Evolutionary conservation across 2,888 invertebrate species (phyloP).

Genomic region (Protonemura montana): DNA sequence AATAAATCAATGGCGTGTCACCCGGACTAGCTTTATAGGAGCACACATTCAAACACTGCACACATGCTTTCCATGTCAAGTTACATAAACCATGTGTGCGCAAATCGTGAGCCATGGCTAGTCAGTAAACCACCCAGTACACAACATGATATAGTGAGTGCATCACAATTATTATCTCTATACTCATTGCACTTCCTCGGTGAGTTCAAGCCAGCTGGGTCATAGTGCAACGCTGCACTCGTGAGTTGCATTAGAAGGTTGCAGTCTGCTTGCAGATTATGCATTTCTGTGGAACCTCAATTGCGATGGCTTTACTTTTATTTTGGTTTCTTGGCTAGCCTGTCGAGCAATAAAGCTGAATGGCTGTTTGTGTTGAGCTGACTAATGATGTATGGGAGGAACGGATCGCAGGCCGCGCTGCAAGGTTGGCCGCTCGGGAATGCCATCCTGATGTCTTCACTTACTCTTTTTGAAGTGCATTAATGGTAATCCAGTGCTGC

Average conservation of each 20-base stretch:
- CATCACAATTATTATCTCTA: background rate
- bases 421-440: background rate
- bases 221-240: background rate
- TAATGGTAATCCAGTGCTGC: background rate
- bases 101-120: background rate
- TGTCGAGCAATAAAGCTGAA: background rate
- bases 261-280: background rate
- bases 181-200: background rate
- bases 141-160: background rate
- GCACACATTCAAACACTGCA: background rate
- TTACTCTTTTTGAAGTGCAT: background rate
- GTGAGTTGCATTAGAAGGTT: background rate
- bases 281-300: background rate
- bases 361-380: background rate
- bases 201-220: background rate
- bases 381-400: no score
- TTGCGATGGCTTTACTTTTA: background rate
- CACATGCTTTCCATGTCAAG: background rate
- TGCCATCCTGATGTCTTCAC: background rate
- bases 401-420: background rate
- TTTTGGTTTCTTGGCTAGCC: background rate
- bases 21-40: background rate
- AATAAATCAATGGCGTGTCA: background rate
- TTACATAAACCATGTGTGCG: background rate
- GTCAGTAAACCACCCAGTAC: background rate